These are phyloP conservation scores for Lasius fuliginosus DNA, from an alignment of 2,888 invertebrate species.

Conservation along the genomic window DNA sequence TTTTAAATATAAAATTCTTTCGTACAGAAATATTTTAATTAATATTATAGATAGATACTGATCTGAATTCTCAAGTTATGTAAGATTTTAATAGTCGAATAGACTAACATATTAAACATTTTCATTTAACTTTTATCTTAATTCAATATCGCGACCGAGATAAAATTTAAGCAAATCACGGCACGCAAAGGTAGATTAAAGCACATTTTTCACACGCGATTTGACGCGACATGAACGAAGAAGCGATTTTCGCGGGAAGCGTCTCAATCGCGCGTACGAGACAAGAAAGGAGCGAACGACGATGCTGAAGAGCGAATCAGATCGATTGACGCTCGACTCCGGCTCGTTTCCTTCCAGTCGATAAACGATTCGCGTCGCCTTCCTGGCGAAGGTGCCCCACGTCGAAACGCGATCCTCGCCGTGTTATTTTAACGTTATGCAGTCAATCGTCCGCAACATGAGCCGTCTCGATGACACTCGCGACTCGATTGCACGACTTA, in stretches of 20 bases:
- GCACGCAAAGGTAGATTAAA: not conserved
- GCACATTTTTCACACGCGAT: not conserved
- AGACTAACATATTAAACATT: too few species aligned
- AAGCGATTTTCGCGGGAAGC: not conserved
- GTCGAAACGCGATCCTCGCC: not conserved
- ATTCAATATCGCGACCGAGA: not conserved
- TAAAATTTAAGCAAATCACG: not conserved
- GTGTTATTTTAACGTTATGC: constrained; percentile 3
- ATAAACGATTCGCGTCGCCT: constrained; percentile 15
- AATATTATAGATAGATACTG: not conserved
- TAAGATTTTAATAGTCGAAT: too few species aligned
- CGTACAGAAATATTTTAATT: not conserved
- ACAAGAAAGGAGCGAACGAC: not conserved
- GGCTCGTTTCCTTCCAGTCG: constrained; percentile 6
- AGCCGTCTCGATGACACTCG: not conserved
- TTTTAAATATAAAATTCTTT: not conserved
- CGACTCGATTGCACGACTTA: not conserved
- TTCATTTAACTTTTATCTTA: not conserved
- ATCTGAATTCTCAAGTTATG: too few species aligned
- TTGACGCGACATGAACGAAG: not conserved
- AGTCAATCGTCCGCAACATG: not conserved
- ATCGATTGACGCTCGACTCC: constrained; percentile 28
- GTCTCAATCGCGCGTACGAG: not conserved
- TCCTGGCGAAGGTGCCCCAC: not conserved
- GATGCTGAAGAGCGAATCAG: constrained; percentile 15